Base-by-base conservation (phyloP, 2,113 vertebrate genomes). In the Zootoca vivipara region DNA sequence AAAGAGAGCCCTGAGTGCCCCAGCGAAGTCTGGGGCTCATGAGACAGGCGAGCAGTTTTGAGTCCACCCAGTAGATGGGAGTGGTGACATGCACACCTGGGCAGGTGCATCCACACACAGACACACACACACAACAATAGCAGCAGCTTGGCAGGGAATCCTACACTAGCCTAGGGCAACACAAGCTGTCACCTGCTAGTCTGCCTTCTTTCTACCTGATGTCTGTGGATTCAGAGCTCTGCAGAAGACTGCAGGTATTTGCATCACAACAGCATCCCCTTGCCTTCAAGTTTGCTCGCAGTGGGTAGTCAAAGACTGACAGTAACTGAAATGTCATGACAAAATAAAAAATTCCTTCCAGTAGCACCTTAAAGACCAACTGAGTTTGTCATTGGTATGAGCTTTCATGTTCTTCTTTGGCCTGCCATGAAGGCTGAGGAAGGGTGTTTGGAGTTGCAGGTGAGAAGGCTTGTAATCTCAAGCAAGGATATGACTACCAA, bases 141-240 rank as follows among this genome's bases (percentile, higher is more conserved):
- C 1, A 16, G 82, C 81, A 46, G 64, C 56, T 82, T 69, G 58
- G 83, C 67, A 5, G 0, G 0, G 0, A 40, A 73, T 18, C 20
- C 58, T 33, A 2, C 38, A 12, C 22, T 82, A 9, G 70, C 70
- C 79, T 33, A 46, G 70, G 77, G 30, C 70, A 46, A 82, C 30
- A 33, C 79, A 46, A 65, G 79, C 56, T 74, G 56, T 46, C 58
- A 75, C 79, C 56, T 75, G 69, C 56, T 73, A 6, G 3, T 16
- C 26, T 46, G 33, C 33, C 40, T 86, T 33, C 65, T 35, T 24
- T 69, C 64, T 67, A 12, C 30, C 28, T n/a, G 30, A 65, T 7
- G 58, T 82, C 56, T 82, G 46, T 9, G 46, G 5, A 67, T 2
- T 72, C 70, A 9, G n/a, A 33, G 33, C 30, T 7, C 42, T 1